Percentiles rank a stretch among this genome's conserved stretches.
Evolutionary conservation across 2,113 vertebrate genomes (phyloP).

Genomic region (Rhinichthys klamathensis): DNA sequence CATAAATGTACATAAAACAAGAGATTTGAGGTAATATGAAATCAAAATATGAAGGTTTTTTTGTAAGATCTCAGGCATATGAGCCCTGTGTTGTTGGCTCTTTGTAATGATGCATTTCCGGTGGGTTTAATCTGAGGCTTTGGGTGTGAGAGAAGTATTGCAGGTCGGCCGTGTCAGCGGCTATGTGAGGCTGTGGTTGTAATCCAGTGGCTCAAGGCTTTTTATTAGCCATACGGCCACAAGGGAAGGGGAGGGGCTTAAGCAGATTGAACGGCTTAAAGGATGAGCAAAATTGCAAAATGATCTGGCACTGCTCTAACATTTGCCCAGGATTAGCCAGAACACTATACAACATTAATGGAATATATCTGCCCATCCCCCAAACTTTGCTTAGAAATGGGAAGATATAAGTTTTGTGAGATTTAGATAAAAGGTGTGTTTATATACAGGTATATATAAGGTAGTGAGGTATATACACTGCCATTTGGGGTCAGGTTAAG

Average conservation of each 20-base stretch:
- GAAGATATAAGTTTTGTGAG: not conserved
- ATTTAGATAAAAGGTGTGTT: not conserved
- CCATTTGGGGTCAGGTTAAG: too few species aligned
- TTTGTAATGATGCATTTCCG: not conserved
- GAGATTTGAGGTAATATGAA: too few species aligned
- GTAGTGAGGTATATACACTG: not conserved
- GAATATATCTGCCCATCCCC: not conserved
- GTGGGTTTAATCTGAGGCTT: not conserved
- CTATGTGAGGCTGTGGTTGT: constrained; percentile 59
- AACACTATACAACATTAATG: constrained; percentile 21
- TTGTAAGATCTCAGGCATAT: not conserved
- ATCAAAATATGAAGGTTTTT: too few species aligned
- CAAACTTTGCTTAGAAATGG: not conserved
- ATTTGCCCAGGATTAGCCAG: constrained; percentile 58
- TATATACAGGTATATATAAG: not conserved
- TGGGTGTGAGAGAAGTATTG: constrained; percentile 51
- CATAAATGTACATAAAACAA: too few species aligned
- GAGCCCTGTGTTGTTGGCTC: not conserved
- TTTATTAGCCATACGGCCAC: constrained; percentile 71
- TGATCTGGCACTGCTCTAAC: constrained; percentile 60
- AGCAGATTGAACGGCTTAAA: constrained; percentile 83
- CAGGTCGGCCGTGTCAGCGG: constrained; percentile 40
- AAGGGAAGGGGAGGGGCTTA: constrained; percentile 72
- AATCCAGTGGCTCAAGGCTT: constrained; percentile 65
- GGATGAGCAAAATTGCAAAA: constrained; percentile 81